Percentiles rank a stretch among this genome's conserved stretches.
Conservation (phyloP, 2,888 invertebrate species). For the Physocephala rufipes region DNA sequence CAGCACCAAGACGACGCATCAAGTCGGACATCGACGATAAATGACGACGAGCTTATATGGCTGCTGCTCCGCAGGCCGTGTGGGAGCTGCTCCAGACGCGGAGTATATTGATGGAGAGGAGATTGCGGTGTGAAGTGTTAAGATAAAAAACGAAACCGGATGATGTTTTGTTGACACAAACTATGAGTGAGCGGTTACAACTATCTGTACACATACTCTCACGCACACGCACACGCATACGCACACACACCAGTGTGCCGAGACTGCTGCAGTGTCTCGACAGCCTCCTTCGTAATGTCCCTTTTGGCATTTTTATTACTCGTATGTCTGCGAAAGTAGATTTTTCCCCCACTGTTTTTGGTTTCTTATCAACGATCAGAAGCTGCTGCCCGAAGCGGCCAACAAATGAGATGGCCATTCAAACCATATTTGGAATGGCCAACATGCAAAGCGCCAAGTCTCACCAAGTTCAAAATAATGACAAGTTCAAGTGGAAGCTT, state of each 20-base stretch:
- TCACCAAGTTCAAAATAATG: background rate
- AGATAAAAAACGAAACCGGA: constrained; percentile 44
- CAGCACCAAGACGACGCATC: constrained; percentile 14
- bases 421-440: background rate
- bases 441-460: background rate
- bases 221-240: constrained; percentile 26
- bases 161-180: constrained; percentile 63
- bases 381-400: constrained; percentile 5
- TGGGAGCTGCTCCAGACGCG: constrained; percentile 36
- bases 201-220: constrained; percentile 40
- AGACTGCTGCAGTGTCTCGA: constrained; percentile 40
- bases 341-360: constrained; percentile 30
- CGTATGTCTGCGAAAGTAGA: constrained; percentile 43
- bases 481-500: constrained; percentile 10
- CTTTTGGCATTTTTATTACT: constrained; percentile 50
- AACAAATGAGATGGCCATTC: background rate
- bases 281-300: constrained; percentile 48
- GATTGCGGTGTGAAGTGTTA: too few relatives aligned
- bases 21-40: too few relatives aligned
- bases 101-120: constrained; percentile 35
- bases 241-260: background rate
- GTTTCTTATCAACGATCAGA: constrained; percentile 15
- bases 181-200: constrained; percentile 50
- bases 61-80: constrained; percentile 22
- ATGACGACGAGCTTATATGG: background rate